Evolutionary conservation across 2,113 vertebrate species (phyloP), one percentile per base, ranked within the genome.

Genomic region (Seriola dumerili): DNA sequence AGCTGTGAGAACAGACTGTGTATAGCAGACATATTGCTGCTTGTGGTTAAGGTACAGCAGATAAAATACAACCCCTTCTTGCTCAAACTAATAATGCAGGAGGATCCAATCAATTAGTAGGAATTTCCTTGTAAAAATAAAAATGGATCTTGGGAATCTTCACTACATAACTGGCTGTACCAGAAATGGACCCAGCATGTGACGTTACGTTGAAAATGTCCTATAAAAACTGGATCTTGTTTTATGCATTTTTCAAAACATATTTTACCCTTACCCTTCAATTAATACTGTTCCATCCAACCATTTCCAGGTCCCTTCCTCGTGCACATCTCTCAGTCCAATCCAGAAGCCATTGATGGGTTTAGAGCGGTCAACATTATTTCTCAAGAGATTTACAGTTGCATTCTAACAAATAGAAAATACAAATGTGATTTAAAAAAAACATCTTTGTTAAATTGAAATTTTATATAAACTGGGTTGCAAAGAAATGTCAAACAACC

Each of bases 271-370:
- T 79, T 85, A 88, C 87, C 70, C 78, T 72, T 90, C 80, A 81
- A 29, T 70, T 34, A 93, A 61, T 4, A 1, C 9, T 12, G 11
- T 81, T 48, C 80, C 78, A 85, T 93, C 65, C 58, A 82, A 1
- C 93, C 93, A 94, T 69, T 80, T 90, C 93, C 93, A 94, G 21
- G 25, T 57, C 2, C 76, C 85, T 59, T 92, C 91, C 23, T 78
- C 57, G 0, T 85, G 34, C 8, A 72, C 0, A 12, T 89, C 72
- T 50, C 36, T 90, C 46, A 94, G 76, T 68, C 92, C 93, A 6
- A 94, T 78, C 93, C 93, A 94, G 59, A 80, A 92, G 34, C 58
- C 61, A 9, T 5, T 5, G 1, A n/a, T 7, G 2, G 0, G 1
- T 23, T 1, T 0, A 29, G 54, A 55, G 17, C 1, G 1, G 6